A percentile compares a stretch with the other conserved stretches of the same genome.
phyloP scores from a whole-genome alignment of 2,797 vertebrate species.

The Anniella stebbinsi region DNA sequence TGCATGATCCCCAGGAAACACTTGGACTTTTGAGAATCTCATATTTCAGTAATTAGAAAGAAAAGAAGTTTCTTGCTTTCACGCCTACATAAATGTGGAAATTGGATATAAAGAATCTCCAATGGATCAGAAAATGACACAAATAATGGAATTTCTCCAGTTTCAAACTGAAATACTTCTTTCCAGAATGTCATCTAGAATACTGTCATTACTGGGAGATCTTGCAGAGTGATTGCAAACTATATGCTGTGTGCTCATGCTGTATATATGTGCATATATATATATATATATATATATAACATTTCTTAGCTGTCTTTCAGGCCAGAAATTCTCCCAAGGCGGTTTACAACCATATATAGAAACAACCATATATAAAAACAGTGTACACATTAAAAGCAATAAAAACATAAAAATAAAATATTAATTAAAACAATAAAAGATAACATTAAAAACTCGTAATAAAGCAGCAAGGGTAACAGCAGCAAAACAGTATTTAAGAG shows the following conservation, averaged over 20 bases:
- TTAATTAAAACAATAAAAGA: no score
- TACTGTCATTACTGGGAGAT: not conserved
- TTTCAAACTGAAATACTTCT: not conserved
- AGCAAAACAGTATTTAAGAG: no score
- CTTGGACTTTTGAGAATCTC: not conserved
- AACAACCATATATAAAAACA: no score
- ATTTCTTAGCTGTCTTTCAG: no score
- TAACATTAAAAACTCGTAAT: no score
- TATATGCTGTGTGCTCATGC: not conserved
- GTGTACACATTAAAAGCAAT: no score
- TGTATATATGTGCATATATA: no score
- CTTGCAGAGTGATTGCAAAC: not conserved
- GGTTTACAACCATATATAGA: no score
- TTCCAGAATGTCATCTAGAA: not conserved
- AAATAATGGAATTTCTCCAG: not conserved
- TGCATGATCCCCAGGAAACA: not conserved
- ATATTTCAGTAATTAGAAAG: not conserved
- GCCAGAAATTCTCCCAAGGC: no score
- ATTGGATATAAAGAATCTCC: not conserved
- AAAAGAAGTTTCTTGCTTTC: not conserved
- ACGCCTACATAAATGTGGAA: not conserved
- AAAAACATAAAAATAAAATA: no score
- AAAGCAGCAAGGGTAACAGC: no score
- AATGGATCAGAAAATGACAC: not conserved
- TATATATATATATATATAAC: no score